Evolutionary conservation across 2,113 vertebrate species (phyloP).

Genomic region (Labrus mixtus): DNA sequence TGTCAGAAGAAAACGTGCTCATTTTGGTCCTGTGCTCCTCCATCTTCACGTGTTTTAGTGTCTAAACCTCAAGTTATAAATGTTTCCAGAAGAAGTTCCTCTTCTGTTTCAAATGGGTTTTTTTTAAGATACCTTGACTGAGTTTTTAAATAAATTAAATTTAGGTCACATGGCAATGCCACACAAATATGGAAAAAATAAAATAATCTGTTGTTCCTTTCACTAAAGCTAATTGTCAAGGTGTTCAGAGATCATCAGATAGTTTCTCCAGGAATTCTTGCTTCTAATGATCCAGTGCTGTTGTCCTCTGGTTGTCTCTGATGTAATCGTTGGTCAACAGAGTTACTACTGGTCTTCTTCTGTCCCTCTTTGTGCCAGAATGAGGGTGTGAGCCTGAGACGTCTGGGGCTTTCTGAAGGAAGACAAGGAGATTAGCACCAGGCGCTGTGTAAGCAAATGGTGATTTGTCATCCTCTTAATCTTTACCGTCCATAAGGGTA

Average conservation of each 20-base stretch:
- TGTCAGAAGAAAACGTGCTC: constrained; percentile 71
- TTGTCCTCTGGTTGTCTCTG: constrained; percentile 20
- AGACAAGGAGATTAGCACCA: constrained; percentile 82
- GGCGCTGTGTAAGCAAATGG: constrained; percentile 89
- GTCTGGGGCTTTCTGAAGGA: constrained; percentile 62
- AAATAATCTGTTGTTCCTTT: not conserved
- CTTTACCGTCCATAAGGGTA: constrained; percentile 88
- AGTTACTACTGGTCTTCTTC: constrained; percentile 36
- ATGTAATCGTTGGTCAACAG: constrained; percentile 17
- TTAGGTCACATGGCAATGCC: not conserved
- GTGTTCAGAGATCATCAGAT: not conserved
- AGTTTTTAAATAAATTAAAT: not conserved
- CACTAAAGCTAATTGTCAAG: not conserved
- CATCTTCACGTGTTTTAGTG: constrained; percentile 44
- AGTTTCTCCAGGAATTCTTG: constrained; percentile 1
- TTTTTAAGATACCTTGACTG: not conserved
- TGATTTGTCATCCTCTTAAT: constrained; percentile 94
- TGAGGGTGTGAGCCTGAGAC: constrained; percentile 51
- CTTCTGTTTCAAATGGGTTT: not conserved
- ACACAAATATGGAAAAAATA: not conserved
- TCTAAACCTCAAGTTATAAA: not conserved
- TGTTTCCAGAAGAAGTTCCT: not conserved
- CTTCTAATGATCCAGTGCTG: constrained; percentile 28
- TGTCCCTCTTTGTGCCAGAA: constrained; percentile 76
- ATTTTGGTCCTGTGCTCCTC: constrained; percentile 71